Evolutionary conservation across 2,888 invertebrate genomes (phyloP).

Genomic region (Oligia strigilis): DNA sequence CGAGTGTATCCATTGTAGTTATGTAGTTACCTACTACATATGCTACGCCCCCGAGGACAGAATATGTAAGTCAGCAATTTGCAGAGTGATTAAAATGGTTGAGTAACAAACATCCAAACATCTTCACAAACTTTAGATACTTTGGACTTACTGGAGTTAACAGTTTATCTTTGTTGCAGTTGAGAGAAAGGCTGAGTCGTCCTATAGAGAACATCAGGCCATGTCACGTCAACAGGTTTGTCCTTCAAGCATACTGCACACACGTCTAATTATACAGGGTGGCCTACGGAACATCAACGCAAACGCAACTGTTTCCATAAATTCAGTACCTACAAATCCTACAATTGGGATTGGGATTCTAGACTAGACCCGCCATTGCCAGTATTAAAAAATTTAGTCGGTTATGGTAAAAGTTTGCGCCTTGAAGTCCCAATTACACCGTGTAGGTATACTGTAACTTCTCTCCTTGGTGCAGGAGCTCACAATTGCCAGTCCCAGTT

Average conservation of each 20-base stretch:
- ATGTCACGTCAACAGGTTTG: slow-evolving; percentile 78
- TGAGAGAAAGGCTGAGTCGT: slow-evolving; percentile 83
- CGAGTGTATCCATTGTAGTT: background rate
- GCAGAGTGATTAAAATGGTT: too few species aligned
- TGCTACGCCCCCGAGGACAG: background rate
- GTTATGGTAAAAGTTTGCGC: background rate
- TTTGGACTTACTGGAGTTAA: too few species aligned
- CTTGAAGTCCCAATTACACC: background rate
- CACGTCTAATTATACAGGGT: background rate
- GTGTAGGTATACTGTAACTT: background rate
- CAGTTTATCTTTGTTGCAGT: slow-evolving; percentile 71
- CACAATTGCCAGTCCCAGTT: slow-evolving; percentile 85
- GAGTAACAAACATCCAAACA: too few species aligned
- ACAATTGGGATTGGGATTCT: too few species aligned
- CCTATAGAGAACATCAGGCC: slow-evolving; percentile 83
- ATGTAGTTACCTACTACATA: background rate
- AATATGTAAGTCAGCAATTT: too few species aligned
- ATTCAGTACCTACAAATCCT: background rate
- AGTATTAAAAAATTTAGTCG: background rate
- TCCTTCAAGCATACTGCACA: background rate
- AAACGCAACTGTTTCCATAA: background rate
- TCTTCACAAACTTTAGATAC: too few species aligned
- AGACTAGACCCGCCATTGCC: background rate
- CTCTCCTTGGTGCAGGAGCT: slow-evolving; percentile 73
- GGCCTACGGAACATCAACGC: background rate